phyloP scores from a whole-genome alignment of 2,113 vertebrate genomes.

The Leiothrix lutea region DNA sequence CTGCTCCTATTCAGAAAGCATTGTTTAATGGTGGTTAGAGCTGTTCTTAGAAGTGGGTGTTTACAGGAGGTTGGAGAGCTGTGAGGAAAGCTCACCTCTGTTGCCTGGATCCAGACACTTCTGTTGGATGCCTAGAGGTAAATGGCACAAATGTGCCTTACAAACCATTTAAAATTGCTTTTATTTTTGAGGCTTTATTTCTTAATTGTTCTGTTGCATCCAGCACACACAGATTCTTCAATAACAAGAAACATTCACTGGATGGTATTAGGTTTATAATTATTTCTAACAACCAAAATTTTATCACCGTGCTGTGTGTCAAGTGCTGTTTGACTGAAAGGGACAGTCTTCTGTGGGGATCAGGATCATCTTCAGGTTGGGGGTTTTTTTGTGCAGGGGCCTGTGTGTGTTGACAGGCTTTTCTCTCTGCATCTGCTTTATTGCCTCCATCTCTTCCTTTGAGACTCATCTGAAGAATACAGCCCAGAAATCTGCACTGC shows the following conservation, averaged over 20 bases:
- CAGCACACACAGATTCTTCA: not conserved
- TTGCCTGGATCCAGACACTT: not conserved
- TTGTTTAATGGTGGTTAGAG: not conserved
- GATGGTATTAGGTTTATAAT: not conserved
- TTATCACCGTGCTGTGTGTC: not conserved
- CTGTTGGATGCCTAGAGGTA: not conserved
- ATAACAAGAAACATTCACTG: not conserved
- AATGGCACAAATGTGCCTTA: not conserved
- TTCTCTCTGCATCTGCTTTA: not conserved
- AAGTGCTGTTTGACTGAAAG: not conserved
- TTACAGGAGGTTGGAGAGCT: not conserved
- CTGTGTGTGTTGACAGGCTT: not conserved
- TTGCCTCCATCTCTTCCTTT: not conserved
- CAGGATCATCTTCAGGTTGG: not conserved
- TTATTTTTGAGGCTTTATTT: not conserved
- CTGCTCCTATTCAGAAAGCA: not conserved
- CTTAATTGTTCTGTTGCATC: not conserved
- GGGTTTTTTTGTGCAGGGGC: not conserved
- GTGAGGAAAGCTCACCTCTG: not conserved
- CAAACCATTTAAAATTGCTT: not conserved
- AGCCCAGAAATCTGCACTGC: not conserved
- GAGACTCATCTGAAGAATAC: not conserved
- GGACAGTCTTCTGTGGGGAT: not conserved
- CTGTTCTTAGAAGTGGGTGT: not conserved
- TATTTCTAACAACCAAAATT: not conserved